Evolutionary conservation across 2,888 invertebrate species (phyloP), one percentile per base, ranked within the genome.

Genomic region (Osmoderma eremita): DNA sequence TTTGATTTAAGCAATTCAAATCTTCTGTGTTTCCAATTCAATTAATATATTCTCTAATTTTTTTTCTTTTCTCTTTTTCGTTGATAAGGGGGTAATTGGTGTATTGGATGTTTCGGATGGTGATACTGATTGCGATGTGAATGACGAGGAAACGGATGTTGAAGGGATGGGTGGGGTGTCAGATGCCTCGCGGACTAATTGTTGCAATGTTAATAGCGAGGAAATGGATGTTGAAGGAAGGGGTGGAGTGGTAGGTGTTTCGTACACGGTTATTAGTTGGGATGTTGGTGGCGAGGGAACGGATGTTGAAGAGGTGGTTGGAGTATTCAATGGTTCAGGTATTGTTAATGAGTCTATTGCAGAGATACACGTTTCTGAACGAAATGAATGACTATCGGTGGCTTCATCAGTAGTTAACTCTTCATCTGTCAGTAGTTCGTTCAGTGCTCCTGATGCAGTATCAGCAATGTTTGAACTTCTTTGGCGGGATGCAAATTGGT

Each of bases 401-500:
- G 8, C 30, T 30, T 30, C 30, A 30, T 30, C 10, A 6, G 10
- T 30, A 30, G 18, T 45, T 1, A 17, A 3, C 12, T 17, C 45
- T 45, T 42, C 15, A 13, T 42, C 42, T 6, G 42, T 15, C 2
- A 42, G 4, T 42, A 17, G 6, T 42, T 18, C 18, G 5, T 45
- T 18, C 12, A 18, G 12, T 17, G 15, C 45, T 15, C 10, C 18
- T 17, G 45, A 10, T 1, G 5, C 20, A 20, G 18, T 61, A 49
- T 3, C 22, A 22, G 67, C 38, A 10, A 71, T 58, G 64, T 72
- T 71, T 8, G 64, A 63, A 8, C n/a, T n/a, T 5, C 67, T 53
- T 41, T 48, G 12, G 48, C 70, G 62, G n/a, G 70, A 64, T 20
- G 68, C 70, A 66, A 72, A 70, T 45, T 71, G 70, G 42, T 72